Evolutionary conservation across 2,888 invertebrate species (phyloP), one percentile per base, ranked within the genome.

Genomic region (Noctuana brunneofusca): DNA sequence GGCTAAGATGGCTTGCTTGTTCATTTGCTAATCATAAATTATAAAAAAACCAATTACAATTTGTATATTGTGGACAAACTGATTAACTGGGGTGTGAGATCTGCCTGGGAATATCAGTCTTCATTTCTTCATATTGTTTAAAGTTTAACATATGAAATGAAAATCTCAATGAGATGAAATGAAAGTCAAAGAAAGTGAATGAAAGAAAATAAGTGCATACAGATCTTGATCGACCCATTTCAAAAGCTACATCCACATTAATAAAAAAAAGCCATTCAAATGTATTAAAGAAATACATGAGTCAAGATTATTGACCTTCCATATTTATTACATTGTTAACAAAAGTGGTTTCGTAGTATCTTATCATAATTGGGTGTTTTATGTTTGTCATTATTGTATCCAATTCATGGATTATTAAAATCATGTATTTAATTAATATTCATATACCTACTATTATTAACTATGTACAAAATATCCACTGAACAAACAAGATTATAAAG

Each of bases 401-500:
- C 32, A 32, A 12, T 11, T 32, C 32, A 32, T 8, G 4, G 27
- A 41, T 41, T 43, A 18, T 11, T 9, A 18, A 43, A 43, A 43
- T 43, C 9, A 18, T 43, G 16, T 18, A 43, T 43, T 18, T 18
- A n/a, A 38, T 14, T 14, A 2, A 38, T 38, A 38, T 16, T 43
- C 11, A 43, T 9, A 9, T 9, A 18, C 16, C 16, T 16, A 43
- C 16, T 18, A 18, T 43, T 43, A 43, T 18, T 43, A 9, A 16
- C 20, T 46, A 46, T 30, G 22, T 48, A 53, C 32, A 54, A 54
- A 54, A 24, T 38, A 24, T 4, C n/a, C 48, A 60, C 35, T 27
- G 22, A 22, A 11, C 16, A 54, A 22, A 32, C 27, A 22, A 38
- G 49, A 62, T 55, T 49, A 62, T 41, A 55, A 20, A 49, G 41